A percentile compares a stretch with the other conserved stretches of the same genome.
phyloP scores from a whole-genome alignment of 2,888 invertebrate species.

The Bombylius major region DNA sequence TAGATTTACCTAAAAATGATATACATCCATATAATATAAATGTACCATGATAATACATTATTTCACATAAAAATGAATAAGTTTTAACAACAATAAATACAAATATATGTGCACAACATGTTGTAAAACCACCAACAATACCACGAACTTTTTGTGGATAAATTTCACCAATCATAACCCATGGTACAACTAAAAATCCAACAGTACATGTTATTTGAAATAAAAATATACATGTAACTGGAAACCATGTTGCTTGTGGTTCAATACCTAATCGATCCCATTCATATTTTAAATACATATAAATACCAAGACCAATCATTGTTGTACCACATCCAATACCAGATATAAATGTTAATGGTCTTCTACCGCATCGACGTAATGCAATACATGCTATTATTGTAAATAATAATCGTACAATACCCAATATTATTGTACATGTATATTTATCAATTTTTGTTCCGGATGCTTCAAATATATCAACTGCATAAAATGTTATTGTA shows the following conservation, averaged over 20 bases:
- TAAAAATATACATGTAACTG: conserved; percentile 45
- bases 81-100: conserved; percentile 57
- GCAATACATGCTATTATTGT: conserved; percentile 50
- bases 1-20: conserved; percentile 41
- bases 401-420: conserved; percentile 46
- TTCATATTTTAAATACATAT: conserved; percentile 44
- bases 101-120: conserved; percentile 49
- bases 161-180: conserved; percentile 65
- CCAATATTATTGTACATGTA: conserved; percentile 47
- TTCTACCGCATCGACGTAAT: conserved; percentile 45
- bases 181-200: conserved; percentile 55
- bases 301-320: conserved; percentile 47
- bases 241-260: conserved; percentile 45
- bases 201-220: conserved; percentile 51
- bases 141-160: conserved; percentile 58
- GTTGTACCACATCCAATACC: conserved; percentile 51
- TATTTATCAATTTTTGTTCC: conserved; percentile 46
- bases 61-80: conserved; percentile 42
- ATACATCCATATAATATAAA: conserved; percentile 50
- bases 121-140: conserved; percentile 52
- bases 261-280: conserved; percentile 26
- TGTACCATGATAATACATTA: conserved; percentile 44
- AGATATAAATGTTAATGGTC: conserved; percentile 52
- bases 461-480: conserved; percentile 50
- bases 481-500: conserved; percentile 55